Evolutionary conservation across 2,113 vertebrate species (phyloP).

Genomic region (Columba livia): DNA sequence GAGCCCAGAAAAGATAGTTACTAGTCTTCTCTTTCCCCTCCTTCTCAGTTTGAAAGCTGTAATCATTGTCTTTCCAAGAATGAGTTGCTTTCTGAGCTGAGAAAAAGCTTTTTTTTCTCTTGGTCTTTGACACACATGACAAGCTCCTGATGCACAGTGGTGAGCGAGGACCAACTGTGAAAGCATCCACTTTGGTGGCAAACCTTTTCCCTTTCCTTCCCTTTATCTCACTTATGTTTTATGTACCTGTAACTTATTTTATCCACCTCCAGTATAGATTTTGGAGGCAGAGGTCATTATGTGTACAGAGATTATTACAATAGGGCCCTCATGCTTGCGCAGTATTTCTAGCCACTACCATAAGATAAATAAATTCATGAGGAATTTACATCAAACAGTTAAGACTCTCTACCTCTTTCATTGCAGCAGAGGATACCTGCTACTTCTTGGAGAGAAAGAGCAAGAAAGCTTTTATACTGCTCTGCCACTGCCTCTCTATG

Average conservation of each 20-base stretch:
- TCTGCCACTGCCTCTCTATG: neutral
- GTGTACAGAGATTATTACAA: neutral
- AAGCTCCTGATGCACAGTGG: neutral
- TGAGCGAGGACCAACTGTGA: neutral
- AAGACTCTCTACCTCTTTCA: neutral
- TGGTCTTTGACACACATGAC: neutral
- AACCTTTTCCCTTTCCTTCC: neutral
- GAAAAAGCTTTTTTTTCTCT: neutral
- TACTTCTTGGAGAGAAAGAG: neutral
- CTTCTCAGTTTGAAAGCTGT: conserved; percentile 27
- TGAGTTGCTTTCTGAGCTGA: neutral
- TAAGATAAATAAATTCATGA: neutral
- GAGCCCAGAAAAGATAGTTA: neutral
- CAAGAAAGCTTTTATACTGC: neutral
- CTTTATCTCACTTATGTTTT: neutral
- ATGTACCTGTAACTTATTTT: neutral
- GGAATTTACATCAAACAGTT: neutral
- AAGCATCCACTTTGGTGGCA: neutral
- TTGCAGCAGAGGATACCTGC: neutral
- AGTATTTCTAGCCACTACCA: neutral
- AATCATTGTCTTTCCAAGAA: neutral
- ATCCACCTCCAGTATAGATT: neutral
- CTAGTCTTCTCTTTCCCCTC: neutral
- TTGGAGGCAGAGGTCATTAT: neutral
- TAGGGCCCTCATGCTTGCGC: neutral